phyloP scores from a whole-genome alignment of 2,797 vertebrate species.

The Prionace glauca region DNA sequence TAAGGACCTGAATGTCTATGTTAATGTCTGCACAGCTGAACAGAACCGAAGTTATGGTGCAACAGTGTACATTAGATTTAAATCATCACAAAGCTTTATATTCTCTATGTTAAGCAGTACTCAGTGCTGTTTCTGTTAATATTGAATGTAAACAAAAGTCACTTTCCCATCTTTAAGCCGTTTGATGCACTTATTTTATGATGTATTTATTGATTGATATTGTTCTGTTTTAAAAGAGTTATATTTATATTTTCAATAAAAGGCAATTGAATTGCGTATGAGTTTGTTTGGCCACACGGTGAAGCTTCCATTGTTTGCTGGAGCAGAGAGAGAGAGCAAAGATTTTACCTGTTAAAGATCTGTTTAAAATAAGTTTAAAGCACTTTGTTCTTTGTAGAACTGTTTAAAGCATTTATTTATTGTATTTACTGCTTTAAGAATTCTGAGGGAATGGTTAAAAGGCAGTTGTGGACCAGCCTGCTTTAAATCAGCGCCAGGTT shows the following conservation, averaged over 20 bases:
- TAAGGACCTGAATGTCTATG: not conserved
- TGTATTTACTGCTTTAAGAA: too few relatives aligned
- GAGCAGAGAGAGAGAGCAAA: too few relatives aligned
- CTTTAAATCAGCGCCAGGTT: too few relatives aligned
- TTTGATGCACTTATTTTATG: not conserved
- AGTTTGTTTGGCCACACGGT: too few relatives aligned
- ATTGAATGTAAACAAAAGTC: not conserved
- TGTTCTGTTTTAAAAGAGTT: not conserved
- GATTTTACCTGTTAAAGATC: too few relatives aligned
- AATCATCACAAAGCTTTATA: not conserved
- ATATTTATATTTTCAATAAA: conserved; percentile 9
- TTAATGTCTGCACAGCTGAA: not conserved
- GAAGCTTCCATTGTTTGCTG: too few relatives aligned
- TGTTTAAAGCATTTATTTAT: too few relatives aligned
- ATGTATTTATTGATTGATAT: not conserved
- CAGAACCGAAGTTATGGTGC: not conserved
- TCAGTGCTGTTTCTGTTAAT: not conserved
- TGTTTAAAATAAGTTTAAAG: too few relatives aligned
- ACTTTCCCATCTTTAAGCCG: not conserved
- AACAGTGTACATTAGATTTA: not conserved
- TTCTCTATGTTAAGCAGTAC: not conserved
- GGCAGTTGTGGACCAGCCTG: too few relatives aligned
- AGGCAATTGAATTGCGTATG: not conserved
- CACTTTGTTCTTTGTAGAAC: too few relatives aligned
- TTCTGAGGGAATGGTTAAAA: too few relatives aligned